These are phyloP conservation scores for Zeus faber DNA, from an alignment of 2,113 vertebrate species.

Conservation along the genomic window DNA sequence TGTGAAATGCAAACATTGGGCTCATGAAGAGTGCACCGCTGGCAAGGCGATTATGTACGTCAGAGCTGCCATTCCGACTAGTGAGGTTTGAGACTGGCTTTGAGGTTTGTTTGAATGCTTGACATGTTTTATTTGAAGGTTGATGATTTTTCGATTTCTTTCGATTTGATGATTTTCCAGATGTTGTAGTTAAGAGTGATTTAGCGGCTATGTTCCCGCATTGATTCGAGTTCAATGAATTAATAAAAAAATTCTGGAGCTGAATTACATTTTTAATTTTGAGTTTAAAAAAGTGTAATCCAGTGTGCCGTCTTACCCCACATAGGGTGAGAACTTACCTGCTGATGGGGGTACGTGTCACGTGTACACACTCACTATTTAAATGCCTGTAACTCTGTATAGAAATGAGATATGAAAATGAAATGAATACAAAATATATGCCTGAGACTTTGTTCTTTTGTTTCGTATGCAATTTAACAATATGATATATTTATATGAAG, in stretches of 20 bases:
- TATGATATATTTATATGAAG: not conserved
- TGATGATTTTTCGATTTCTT: too few species aligned
- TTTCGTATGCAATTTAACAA: not conserved
- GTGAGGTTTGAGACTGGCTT: not conserved
- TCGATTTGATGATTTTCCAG: not conserved
- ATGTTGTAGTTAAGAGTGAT: not conserved
- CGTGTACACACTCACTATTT: not conserved
- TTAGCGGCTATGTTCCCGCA: not conserved
- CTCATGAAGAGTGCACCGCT: not conserved
- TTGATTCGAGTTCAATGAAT: not conserved
- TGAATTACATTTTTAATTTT: not conserved
- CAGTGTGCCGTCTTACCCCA: not conserved
- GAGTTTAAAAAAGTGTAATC: not conserved
- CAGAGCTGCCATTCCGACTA: not conserved
- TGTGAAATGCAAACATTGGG: not conserved
- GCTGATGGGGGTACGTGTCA: not conserved
- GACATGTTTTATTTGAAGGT: not conserved
- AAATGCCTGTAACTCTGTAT: not conserved
- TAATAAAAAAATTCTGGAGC: not conserved
- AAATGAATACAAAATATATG: not conserved
- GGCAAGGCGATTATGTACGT: not conserved
- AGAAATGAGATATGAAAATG: not conserved
- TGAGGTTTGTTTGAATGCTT: not conserved
- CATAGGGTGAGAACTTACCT: not conserved
- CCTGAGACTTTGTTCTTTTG: not conserved